A percentile compares a stretch with the other conserved stretches of the same genome.
Evolutionary conservation across 1,140 invertebrate species (phyloP).

Genomic region (Sycophila sp.): DNA sequence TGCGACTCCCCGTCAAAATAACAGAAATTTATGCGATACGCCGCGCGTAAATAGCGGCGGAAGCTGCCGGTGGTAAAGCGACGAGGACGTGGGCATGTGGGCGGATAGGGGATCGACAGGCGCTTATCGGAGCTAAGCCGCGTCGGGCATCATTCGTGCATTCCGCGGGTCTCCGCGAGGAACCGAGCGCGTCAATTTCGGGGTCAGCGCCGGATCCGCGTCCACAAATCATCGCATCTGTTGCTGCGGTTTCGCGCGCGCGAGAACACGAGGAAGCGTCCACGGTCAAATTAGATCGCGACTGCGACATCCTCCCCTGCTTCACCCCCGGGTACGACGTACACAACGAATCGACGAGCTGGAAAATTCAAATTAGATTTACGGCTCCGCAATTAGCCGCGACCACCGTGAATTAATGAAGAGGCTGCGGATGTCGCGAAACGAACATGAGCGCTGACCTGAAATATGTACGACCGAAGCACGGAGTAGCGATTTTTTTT

Average conservation of each 20-base stretch:
- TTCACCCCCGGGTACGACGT: background rate
- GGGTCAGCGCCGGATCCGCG: background rate
- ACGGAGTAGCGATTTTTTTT: too few species aligned
- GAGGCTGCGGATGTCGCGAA: background rate
- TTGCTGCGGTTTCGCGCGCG: constrained; percentile 35
- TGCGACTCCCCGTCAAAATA: background rate
- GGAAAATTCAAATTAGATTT: constrained; percentile 40
- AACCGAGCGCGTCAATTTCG: constrained; percentile 4
- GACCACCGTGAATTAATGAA: background rate
- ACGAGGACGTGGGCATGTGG: too few species aligned
- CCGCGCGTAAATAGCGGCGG: too few species aligned
- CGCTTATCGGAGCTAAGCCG: background rate
- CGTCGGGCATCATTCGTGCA: background rate
- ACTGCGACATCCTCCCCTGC: constrained; percentile 15
- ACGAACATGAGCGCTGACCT: too few species aligned
- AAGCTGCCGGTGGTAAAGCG: too few species aligned
- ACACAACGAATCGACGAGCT: constrained; percentile 34
- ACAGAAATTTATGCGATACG: background rate
- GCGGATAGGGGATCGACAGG: constrained; percentile 1
- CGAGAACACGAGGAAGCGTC: background rate
- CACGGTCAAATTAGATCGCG: constrained; percentile 36
- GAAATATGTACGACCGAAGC: background rate
- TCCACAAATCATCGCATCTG: constrained; percentile 44
- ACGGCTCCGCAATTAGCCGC: constrained; percentile 25
- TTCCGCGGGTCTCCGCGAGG: background rate